phyloP scores from a whole-genome alignment of 2,888 invertebrate species.

The Drosophila niveifrons region DNA sequence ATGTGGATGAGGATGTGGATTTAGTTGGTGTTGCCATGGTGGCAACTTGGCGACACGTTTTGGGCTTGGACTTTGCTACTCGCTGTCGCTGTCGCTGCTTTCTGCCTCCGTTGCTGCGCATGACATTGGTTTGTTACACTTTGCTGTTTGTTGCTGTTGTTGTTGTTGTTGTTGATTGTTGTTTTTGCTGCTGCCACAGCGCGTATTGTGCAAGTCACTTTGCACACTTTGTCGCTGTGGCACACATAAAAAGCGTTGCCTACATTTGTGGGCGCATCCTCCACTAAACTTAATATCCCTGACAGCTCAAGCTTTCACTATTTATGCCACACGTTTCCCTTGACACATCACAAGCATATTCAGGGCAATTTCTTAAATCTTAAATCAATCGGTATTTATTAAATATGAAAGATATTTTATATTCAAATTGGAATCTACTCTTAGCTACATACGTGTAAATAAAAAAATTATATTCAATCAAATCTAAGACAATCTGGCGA shows the following conservation, averaged over 20 bases:
- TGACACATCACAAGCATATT: background rate
- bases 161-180: slow-evolving; percentile 22
- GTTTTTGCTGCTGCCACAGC: slow-evolving; percentile 34
- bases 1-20: slow-evolving; percentile 3
- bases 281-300: slow-evolving; percentile 1
- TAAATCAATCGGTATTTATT: background rate
- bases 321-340: slow-evolving; percentile 2
- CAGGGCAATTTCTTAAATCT: too few relatives aligned
- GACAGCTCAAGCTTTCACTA: slow-evolving; percentile 1
- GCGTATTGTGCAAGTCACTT: slow-evolving; percentile 48
- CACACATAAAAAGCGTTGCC: slow-evolving; percentile 43
- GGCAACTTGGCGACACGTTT: slow-evolving; percentile 74
- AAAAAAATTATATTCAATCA: too few relatives aligned
- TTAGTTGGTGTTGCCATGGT: slow-evolving; percentile 60
- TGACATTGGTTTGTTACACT: slow-evolving; percentile 63
- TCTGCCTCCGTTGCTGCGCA: slow-evolving; percentile 58
- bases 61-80: slow-evolving; percentile 57
- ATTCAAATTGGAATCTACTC: background rate
- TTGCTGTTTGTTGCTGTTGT: slow-evolving; percentile 14
- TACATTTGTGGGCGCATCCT: slow-evolving; percentile 48
- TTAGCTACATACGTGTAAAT: too few relatives aligned
- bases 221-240: slow-evolving; percentile 27
- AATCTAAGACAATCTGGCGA: too few relatives aligned
- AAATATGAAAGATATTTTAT: background rate
- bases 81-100: slow-evolving; percentile 2